Evolutionary conservation across 2,113 vertebrate genomes (phyloP).

Genomic region (Mesembrinibis cayennensis): DNA sequence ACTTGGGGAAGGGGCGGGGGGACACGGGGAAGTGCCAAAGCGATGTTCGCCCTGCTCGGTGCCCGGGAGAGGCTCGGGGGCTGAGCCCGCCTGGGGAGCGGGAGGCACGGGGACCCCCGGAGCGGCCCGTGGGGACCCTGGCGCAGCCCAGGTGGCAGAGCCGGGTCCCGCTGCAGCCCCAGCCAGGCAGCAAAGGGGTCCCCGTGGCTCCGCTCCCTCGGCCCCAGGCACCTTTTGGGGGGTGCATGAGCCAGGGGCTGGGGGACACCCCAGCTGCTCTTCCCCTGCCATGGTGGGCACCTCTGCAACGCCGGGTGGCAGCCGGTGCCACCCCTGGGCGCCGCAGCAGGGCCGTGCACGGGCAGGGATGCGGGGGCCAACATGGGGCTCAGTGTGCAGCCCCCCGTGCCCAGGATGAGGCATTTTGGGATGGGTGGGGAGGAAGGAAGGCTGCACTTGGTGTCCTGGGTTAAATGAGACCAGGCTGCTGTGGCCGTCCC

Average conservation of each 20-base stretch:
- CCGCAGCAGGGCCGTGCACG: neutral
- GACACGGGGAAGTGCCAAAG: neutral
- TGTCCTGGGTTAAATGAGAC: neutral
- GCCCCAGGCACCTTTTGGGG: neutral
- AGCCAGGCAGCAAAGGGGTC: fast-evolving
- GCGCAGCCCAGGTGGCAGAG: neutral
- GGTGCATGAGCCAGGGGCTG: fast-evolving
- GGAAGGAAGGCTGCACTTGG: neutral
- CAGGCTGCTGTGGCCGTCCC: neutral
- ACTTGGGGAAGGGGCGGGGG: neutral
- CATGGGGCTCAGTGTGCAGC: fast-evolving
- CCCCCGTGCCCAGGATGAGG: neutral
- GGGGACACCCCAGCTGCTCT: neutral
- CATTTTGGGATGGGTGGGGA: neutral
- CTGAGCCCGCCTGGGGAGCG: neutral
- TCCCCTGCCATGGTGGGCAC: neutral
- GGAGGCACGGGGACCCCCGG: neutral
- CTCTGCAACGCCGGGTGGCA: neutral
- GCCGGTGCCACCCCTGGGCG: neutral
- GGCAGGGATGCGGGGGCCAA: neutral
- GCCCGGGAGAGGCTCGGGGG: neutral
- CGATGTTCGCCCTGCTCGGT: neutral
- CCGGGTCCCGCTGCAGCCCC: fast-evolving
- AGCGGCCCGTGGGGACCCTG: neutral
- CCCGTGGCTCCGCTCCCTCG: neutral